These are phyloP conservation scores for Agriopis aurantiaria DNA, from an alignment of 2,888 invertebrate genomes.

Conservation along the genomic window DNA sequence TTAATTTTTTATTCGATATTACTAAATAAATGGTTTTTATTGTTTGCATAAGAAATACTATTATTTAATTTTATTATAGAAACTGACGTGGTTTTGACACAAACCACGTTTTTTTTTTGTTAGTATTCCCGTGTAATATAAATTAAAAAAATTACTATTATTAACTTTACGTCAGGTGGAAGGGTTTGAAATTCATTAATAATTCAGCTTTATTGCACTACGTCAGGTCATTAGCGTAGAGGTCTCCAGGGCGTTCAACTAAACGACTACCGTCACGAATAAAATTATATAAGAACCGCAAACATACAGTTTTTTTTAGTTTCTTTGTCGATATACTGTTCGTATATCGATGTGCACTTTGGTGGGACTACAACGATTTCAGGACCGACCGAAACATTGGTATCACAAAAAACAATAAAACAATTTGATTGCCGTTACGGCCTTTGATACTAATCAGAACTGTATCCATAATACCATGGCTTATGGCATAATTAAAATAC, in stretches of 20 bases:
- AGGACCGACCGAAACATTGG: neutral
- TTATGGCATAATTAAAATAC: neutral
- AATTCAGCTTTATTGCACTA: constrained; percentile 12
- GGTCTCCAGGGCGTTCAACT: constrained; percentile 24
- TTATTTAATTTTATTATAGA: too few relatives aligned
- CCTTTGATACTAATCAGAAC: neutral
- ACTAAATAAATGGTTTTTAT: neutral
- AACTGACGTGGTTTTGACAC: too few relatives aligned
- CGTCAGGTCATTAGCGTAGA: constrained; percentile 17
- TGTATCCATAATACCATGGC: neutral
- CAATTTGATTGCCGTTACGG: neutral
- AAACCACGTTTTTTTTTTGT: too few relatives aligned
- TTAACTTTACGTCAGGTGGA: neutral
- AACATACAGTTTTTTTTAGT: neutral
- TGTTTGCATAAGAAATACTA: too few relatives aligned
- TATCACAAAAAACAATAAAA: neutral
- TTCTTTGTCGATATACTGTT: neutral
- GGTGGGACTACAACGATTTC: neutral
- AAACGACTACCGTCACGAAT: constrained; percentile 8
- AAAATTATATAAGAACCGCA: constrained; percentile 8
- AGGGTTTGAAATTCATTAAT: constrained; percentile 11
- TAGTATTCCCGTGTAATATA: too few relatives aligned
- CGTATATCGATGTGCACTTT: neutral
- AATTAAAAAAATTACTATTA: too few relatives aligned
- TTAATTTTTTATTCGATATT: neutral